Base-by-base conservation (phyloP, 2,113 vertebrate species). In the Mesembrinibis cayennensis region DNA sequence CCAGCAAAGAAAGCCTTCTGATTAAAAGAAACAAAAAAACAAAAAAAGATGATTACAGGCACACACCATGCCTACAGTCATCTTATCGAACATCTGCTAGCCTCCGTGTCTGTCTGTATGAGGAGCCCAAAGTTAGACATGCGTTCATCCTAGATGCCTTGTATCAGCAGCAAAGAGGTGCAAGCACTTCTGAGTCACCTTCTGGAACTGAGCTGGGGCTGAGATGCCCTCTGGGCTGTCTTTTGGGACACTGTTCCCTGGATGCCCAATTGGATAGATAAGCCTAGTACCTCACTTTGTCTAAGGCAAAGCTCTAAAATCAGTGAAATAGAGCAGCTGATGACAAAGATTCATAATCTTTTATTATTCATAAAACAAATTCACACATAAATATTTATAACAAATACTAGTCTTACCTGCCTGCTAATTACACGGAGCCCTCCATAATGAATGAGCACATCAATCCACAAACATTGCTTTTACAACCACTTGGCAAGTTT, bases 381-480 rank as follows among this genome's bases (percentile, higher is more conserved):
- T 38, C 27, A 67, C 19, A 52, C 9, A 93, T 89, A 74, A 94
- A 93, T 93, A 94, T 90, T 94, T 92, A 49, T 84, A 93, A 78
- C 50, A 44, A 72, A 53, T 18, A 45, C 62, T 86, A 11, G 42
- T 86, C 67, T 73, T 62, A 86, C 22, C 16, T 45, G 42, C 9
- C 42, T 91, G 63, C 52, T 87, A 71, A 95, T 63, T 85, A 76
- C 52, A 47, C 19, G 29, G 22, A 79, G 59, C 11, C 40, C 21
- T 89, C 49, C 56, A 76, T 84, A 93, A 89, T 25, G 81, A 89
- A 87, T 53, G 53, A 95, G 65, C 16, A 72, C 47, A 76, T 44
- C 65, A 58, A 55, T 84, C 76, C 69, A 81, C 18, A 67, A 82
- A 63, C 32, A 27, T 20, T 81, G 52, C 65, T 95, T 94, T 73